Percentiles rank a stretch among this genome's conserved stretches.
Conservation (phyloP, 2,888 invertebrate species). For the Allygus modestus region DNA sequence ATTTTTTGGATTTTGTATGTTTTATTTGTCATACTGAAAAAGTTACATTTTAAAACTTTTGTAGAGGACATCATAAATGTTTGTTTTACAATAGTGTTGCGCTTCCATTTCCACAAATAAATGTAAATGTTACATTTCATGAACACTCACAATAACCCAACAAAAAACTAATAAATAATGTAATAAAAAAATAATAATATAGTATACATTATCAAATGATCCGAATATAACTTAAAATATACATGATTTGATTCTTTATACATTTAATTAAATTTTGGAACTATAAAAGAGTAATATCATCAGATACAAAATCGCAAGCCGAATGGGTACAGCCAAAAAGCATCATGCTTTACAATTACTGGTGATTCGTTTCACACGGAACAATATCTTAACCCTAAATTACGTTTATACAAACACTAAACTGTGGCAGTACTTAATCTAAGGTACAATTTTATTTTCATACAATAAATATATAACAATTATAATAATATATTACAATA, state of each 20-base stretch:
- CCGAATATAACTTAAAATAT: background rate
- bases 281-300: slow-evolving; percentile 26
- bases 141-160: background rate
- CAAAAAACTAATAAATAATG: background rate
- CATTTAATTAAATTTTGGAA: slow-evolving; percentile 4
- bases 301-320: slow-evolving; percentile 36
- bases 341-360: slow-evolving; percentile 62
- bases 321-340: slow-evolving; percentile 57
- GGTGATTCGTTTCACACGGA: slow-evolving; percentile 59
- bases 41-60: slow-evolving; percentile 20
- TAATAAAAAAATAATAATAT: background rate
- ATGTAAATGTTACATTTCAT: slow-evolving; percentile 15
- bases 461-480: slow-evolving; percentile 64
- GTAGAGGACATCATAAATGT: slow-evolving; percentile 1
- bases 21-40: slow-evolving; percentile 39
- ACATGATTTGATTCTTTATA: background rate
- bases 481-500: slow-evolving; percentile 63
- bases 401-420: slow-evolving; percentile 64
- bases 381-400: slow-evolving; percentile 48
- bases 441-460: slow-evolving; percentile 59
- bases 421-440: slow-evolving; percentile 60
- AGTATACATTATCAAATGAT: background rate
- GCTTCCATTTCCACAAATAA: background rate
- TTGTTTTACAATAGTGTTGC: background rate
- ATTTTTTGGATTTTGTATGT: slow-evolving; percentile 12